These are phyloP conservation scores for Hemibates koningsi DNA, from an alignment of 2,113 vertebrate species.

Conservation along the genomic window DNA sequence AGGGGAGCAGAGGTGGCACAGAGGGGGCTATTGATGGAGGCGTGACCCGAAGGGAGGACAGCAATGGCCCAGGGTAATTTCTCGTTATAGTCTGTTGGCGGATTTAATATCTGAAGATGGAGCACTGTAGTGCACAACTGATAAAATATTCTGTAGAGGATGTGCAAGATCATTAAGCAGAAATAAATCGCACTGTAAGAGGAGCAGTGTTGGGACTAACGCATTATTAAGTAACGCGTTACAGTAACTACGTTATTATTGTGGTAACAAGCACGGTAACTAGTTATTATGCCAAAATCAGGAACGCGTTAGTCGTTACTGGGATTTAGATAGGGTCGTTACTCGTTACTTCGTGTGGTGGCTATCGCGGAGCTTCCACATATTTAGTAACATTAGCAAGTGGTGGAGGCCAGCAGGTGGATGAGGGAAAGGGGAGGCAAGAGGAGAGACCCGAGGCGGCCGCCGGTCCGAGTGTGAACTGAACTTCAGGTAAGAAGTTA, in stretches of 20 bases:
- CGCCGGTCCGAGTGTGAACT: fast-evolving
- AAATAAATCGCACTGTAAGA: not conserved
- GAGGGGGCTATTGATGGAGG: slow-evolving; percentile 75
- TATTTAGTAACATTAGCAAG: fast-evolving
- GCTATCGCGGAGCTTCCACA: not conserved
- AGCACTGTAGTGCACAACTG: not conserved
- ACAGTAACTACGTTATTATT: not conserved
- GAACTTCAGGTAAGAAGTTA: not conserved
- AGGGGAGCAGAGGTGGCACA: slow-evolving; percentile 73
- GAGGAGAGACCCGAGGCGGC: not conserved
- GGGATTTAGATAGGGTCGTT: not conserved
- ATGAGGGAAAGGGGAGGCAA: fast-evolving
- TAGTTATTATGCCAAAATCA: not conserved
- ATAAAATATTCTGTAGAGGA: not conserved
- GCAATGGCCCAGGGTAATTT: slow-evolving; percentile 91
- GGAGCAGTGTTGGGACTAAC: not conserved
- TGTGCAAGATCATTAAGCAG: not conserved
- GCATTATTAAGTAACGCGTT: fast-evolving
- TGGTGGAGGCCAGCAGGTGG: not conserved
- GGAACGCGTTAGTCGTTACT: fast-evolving
- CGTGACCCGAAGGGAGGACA: slow-evolving; percentile 81
- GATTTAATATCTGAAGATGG: not conserved
- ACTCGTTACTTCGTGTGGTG: not conserved
- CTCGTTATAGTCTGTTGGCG: not conserved
- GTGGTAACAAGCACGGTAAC: not conserved